Evolutionary conservation across 2,113 vertebrate genomes (phyloP).

Genomic region (Orientallactaga bullata): DNA sequence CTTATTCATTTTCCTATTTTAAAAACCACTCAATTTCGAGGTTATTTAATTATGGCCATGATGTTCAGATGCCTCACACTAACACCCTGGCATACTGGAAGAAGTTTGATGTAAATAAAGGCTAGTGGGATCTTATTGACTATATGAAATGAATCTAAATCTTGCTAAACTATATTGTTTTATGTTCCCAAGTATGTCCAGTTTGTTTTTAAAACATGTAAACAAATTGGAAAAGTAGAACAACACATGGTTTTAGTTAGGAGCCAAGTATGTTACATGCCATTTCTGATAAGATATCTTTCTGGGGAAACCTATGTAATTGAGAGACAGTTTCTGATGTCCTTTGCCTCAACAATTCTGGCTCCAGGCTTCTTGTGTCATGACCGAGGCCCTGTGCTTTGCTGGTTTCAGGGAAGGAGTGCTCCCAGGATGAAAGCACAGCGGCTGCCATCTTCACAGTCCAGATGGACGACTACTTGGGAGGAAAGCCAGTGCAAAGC

Average conservation of each 20-base stretch:
- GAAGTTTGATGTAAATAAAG: not conserved
- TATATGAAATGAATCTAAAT: not conserved
- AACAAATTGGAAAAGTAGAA: slow-evolving; percentile 22
- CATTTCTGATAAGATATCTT: slow-evolving; percentile 40
- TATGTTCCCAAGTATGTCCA: not conserved
- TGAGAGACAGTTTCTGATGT: not conserved
- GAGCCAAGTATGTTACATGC: not conserved
- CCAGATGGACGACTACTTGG: slow-evolving; percentile 96
- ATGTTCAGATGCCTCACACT: not conserved
- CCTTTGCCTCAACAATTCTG: not conserved
- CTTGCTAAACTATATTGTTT: not conserved
- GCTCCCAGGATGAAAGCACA: slow-evolving; percentile 96
- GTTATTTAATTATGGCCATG: not conserved
- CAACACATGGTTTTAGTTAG: not conserved
- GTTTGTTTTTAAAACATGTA: not conserved
- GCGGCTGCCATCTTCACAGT: slow-evolving; percentile 94
- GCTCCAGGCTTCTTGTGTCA: not conserved
- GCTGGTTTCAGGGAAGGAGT: slow-evolving; percentile 91
- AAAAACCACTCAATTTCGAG: not conserved
- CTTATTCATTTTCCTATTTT: slow-evolving; percentile 33
- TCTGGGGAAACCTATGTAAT: not conserved
- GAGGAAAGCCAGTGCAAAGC: slow-evolving; percentile 94
- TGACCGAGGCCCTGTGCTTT: not conserved
- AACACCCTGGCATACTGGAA: not conserved
- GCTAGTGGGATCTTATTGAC: not conserved